A percentile compares a stretch with the other conserved stretches of the same genome.
Evolutionary conservation across 2,797 vertebrate species (phyloP).

Genomic region (Anguilla anguilla): DNA sequence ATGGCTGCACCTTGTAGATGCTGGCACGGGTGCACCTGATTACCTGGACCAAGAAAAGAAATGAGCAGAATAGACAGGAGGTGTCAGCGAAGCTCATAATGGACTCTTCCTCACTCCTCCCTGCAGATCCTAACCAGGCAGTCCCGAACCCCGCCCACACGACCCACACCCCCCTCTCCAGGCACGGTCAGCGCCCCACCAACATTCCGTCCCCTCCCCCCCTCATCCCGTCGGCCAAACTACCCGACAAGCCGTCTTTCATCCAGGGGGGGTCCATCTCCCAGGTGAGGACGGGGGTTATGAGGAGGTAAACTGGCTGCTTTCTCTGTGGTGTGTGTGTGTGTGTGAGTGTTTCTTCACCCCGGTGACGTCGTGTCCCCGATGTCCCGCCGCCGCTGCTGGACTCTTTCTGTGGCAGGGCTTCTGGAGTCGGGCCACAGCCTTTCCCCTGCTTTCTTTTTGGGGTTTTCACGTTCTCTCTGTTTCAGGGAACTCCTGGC

Average conservation of each 20-base stretch:
- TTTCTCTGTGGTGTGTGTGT: background rate
- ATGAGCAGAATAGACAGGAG: too few species aligned
- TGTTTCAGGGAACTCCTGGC: conserved; percentile 89
- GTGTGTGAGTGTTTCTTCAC: background rate
- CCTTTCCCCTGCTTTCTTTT: conserved; percentile 4
- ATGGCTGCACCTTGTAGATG: too few species aligned
- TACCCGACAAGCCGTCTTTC: conserved; percentile 95
- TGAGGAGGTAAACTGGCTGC: too few species aligned
- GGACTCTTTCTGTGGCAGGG: background rate
- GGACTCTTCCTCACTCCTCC: background rate
- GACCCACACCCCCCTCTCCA: conserved; percentile 84
- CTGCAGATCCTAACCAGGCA: conserved; percentile 84
- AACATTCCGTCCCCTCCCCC: conserved; percentile 92
- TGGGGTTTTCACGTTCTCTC: conserved; percentile 22
- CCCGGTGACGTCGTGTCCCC: conserved; percentile 21
- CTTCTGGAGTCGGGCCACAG: background rate
- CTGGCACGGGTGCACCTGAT: too few species aligned
- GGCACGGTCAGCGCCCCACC: conserved; percentile 82
- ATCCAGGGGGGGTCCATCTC: conserved; percentile 97
- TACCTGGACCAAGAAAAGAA: too few species aligned
- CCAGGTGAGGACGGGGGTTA: conserved; percentile 75
- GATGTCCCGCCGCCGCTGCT: background rate
- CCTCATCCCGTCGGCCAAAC: conserved; percentile 97
- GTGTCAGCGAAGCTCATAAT: background rate
- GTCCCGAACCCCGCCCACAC: conserved; percentile 86